Percentiles rank a stretch among this genome's conserved stretches.
These are phyloP conservation scores for Limanda limanda DNA, from an alignment of 2,113 vertebrate genomes.

Conservation along the genomic window DNA sequence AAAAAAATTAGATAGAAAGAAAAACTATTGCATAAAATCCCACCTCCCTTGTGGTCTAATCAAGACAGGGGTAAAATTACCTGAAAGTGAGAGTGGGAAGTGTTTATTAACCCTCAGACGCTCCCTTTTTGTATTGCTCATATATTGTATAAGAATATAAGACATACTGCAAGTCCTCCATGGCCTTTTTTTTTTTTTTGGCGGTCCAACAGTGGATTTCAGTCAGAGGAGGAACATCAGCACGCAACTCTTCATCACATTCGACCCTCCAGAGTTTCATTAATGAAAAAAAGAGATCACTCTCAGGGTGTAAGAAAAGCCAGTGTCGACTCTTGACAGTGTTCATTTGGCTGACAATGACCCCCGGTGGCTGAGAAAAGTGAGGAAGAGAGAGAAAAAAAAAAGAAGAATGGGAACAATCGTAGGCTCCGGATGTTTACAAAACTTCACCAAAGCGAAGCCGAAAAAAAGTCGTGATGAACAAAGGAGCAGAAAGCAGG, in stretches of 20 bases:
- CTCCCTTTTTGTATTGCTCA: conserved; percentile 75
- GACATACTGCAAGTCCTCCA: conserved; percentile 3
- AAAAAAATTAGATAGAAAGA: conserved; percentile 68
- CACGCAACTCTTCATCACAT: not conserved
- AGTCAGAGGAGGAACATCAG: conserved; percentile 15
- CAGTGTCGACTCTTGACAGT: not conserved
- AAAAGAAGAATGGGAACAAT: not conserved
- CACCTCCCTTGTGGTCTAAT: conserved; percentile 26
- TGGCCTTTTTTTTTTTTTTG: conserved; percentile 12
- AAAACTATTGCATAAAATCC: conserved; percentile 53
- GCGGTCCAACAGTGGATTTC: conserved; percentile 18
- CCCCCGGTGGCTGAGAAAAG: not conserved
- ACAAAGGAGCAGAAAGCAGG: conserved; percentile 4
- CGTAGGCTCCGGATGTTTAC: not conserved
- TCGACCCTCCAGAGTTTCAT: conserved; percentile 15
- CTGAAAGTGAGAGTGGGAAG: conserved; percentile 81
- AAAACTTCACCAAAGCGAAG: conserved; percentile 25
- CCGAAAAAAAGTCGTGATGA: not conserved
- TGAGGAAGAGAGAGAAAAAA: conserved; percentile 19
- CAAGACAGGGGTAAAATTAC: conserved; percentile 71
- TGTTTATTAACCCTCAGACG: conserved; percentile 60
- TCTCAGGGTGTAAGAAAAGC: conserved; percentile 17
- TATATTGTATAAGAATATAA: conserved; percentile 54
- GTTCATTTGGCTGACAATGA: conserved; percentile 53
- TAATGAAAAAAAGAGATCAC: not conserved